Evolutionary conservation across 2,888 invertebrate genomes (phyloP).

Genomic region (Cylindroiulus punctatus): DNA sequence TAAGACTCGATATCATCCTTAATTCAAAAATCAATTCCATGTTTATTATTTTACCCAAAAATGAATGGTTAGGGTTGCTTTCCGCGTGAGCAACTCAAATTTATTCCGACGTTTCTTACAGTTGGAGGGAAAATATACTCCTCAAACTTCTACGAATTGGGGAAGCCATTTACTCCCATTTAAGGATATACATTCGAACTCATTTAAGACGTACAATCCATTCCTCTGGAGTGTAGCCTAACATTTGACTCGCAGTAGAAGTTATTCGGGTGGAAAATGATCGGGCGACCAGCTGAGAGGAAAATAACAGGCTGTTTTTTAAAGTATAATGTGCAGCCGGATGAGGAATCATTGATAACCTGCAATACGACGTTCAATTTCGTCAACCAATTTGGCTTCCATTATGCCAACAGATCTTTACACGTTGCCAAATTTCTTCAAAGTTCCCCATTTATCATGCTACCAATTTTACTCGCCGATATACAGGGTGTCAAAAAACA

Average conservation of each 20-base stretch:
- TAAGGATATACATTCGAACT: too few relatives aligned
- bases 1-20: too few relatives aligned
- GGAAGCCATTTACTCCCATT: too few relatives aligned
- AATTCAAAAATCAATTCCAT: too few relatives aligned
- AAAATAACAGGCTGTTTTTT: conserved; percentile 4
- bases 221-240: too few relatives aligned
- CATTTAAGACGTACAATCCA: too few relatives aligned
- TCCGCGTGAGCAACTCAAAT: too few relatives aligned
- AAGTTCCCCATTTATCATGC: background rate
- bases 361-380: background rate
- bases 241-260: background rate
- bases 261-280: background rate
- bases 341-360: background rate
- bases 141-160: too few relatives aligned
- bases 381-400: background rate
- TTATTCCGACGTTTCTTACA: too few relatives aligned
- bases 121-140: too few relatives aligned
- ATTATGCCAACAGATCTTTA: background rate
- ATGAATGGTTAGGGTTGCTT: too few relatives aligned
- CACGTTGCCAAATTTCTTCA: background rate
- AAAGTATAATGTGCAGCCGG: background rate
- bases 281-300: background rate
- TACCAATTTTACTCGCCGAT: background rate
- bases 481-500: background rate
- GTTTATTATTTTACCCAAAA: too few relatives aligned